Evolutionary conservation across 2,113 vertebrate species (phyloP).

Genomic region (Calidris pygmaea): DNA sequence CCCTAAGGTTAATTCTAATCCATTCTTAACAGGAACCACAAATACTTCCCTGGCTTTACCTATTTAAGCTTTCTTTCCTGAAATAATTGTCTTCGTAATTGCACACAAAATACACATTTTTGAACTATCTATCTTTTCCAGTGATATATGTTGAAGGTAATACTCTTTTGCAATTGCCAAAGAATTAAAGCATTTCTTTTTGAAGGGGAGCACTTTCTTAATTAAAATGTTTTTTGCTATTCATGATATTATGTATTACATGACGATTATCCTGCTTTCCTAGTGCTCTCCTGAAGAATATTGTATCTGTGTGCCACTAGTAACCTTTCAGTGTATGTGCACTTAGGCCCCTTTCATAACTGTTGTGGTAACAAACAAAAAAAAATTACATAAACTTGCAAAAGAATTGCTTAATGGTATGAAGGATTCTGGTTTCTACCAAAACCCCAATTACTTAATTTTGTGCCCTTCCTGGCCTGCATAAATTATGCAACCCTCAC

Average conservation of each 20-base stretch:
- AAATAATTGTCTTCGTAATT: neutral
- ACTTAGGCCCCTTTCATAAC: neutral
- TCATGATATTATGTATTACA: neutral
- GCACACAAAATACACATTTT: neutral
- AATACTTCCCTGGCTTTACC: constrained; percentile 26
- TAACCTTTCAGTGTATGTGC: neutral
- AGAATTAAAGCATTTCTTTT: neutral
- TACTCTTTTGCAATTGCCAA: neutral
- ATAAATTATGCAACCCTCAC: constrained; percentile 39
- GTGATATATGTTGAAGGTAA: neutral
- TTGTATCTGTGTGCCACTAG: neutral
- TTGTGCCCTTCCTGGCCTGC: constrained; percentile 6
- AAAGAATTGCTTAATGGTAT: neutral
- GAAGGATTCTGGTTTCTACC: constrained; percentile 26
- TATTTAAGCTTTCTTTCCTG: constrained; percentile 5
- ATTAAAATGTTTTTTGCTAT: neutral
- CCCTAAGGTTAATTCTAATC: constrained; percentile 36
- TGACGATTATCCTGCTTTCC: neutral
- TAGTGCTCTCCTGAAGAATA: neutral
- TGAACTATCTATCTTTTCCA: constrained; percentile 1
- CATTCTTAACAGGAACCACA: constrained; percentile 42
- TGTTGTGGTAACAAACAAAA: neutral
- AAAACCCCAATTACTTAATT: constrained; percentile 54
- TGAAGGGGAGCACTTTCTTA: neutral
- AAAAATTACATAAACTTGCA: constrained; percentile 14